phyloP scores from a whole-genome alignment of 2,113 vertebrate species.

The Rafetus swinhoei region DNA sequence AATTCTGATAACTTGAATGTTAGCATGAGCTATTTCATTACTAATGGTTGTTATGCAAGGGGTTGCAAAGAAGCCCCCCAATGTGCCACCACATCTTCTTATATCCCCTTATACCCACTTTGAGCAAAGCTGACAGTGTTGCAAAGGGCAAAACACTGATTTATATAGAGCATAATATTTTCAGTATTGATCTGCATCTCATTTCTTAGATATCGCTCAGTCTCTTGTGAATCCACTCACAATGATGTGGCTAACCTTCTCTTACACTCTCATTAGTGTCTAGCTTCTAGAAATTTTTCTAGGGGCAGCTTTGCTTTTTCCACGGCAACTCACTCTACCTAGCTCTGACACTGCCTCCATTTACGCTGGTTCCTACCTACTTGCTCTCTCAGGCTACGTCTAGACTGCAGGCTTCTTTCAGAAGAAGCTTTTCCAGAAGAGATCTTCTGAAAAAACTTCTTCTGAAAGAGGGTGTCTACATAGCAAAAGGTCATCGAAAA shows the following conservation, averaged over 20 bases:
- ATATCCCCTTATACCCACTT: too few relatives aligned
- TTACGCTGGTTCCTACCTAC: accelerated
- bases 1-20: neutral
- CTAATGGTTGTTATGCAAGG: neutral
- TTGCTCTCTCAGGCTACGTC: neutral
- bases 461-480: too few relatives aligned
- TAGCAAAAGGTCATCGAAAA: too few relatives aligned
- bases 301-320: accelerated
- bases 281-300: accelerated
- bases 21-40: neutral
- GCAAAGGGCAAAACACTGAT: neutral
- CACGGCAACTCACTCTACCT: accelerated
- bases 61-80: neutral
- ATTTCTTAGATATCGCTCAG: neutral
- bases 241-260: neutral
- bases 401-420: too few relatives aligned
- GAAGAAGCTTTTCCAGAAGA: too few relatives aligned
- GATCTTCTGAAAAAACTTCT: too few relatives aligned
- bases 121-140: neutral
- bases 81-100: too few relatives aligned
- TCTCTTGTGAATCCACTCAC: neutral
- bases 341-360: neutral
- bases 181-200: neutral
- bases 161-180: neutral
- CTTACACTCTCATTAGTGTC: neutral